Conservation (phyloP, 1,140 invertebrate genomes). For the Ceratitis capitata region DNA sequence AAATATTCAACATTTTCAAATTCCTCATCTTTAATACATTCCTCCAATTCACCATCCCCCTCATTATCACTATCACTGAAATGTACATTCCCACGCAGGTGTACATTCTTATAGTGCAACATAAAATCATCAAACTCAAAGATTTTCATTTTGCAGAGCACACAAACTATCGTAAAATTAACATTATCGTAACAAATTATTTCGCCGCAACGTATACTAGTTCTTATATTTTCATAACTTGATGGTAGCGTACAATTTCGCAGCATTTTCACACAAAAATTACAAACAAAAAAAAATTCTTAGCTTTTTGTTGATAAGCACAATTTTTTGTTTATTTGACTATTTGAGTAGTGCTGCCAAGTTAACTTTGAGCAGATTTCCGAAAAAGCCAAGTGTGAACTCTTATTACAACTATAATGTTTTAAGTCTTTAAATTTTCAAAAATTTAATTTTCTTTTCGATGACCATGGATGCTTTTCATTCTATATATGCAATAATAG, state of each 20-base stretch:
- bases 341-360: background rate
- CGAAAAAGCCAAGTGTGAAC: no score
- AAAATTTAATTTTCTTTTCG: no score
- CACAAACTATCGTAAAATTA: constrained; percentile 50
- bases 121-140: constrained; percentile 58
- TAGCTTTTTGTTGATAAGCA: background rate
- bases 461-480: no score
- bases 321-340: background rate
- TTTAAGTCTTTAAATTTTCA: no score
- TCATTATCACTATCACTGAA: constrained; percentile 42
- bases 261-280: constrained; percentile 47
- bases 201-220: constrained; percentile 48
- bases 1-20: constrained; percentile 24
- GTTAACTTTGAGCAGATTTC: no score
- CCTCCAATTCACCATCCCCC: background rate
- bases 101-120: constrained; percentile 57
- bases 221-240: constrained; percentile 36
- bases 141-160: constrained; percentile 57
- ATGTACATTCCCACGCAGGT: constrained; percentile 45
- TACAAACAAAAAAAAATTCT: background rate
- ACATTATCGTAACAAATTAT: constrained; percentile 38
- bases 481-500: no score
- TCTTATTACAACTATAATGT: no score
- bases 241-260: constrained; percentile 54
- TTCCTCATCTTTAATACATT: background rate